Evolutionary conservation across 1,140 invertebrate species (phyloP).

Genomic region (Notospermus geniculatus): DNA sequence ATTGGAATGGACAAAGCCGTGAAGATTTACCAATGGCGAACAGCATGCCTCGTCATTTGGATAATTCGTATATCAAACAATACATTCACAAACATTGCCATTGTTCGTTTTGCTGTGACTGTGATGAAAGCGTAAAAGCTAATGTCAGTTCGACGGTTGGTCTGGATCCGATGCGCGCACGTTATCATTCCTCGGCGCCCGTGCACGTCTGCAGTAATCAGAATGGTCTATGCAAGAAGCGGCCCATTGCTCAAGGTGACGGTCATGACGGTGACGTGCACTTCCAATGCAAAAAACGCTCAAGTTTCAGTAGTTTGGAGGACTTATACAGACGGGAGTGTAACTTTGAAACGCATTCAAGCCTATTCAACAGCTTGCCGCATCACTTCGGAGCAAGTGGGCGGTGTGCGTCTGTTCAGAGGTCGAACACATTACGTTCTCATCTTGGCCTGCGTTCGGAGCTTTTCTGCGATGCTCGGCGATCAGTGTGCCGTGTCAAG

Average conservation of each 20-base stretch:
- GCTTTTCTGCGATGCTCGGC: not conserved
- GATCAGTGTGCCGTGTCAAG: not conserved
- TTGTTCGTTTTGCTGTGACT: not conserved
- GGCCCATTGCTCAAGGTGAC: not conserved
- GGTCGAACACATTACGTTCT: not conserved
- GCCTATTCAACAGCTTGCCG: slow-evolving; percentile 9
- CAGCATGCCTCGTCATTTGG: not conserved
- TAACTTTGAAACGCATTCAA: too few relatives aligned
- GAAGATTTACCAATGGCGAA: too few relatives aligned
- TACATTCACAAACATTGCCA: not conserved
- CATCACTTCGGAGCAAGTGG: slow-evolving; percentile 2
- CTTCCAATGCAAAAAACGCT: slow-evolving; percentile 9
- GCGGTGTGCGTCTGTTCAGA: not conserved
- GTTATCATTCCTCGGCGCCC: too few relatives aligned
- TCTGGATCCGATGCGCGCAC: not conserved
- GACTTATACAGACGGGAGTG: not conserved
- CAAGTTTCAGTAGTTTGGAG: not conserved
- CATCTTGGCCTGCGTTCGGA: not conserved
- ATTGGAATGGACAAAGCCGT: too few relatives aligned
- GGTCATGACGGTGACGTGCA: too few relatives aligned
- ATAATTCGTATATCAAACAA: not conserved
- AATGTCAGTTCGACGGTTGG: not conserved
- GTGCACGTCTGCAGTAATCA: too few relatives aligned
- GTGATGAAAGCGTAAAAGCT: not conserved
- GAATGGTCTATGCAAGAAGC: slow-evolving; percentile 6